These are phyloP conservation scores for Drosophila leontia DNA, from an alignment of 1,140 invertebrate genomes.

Conservation along the genomic window DNA sequence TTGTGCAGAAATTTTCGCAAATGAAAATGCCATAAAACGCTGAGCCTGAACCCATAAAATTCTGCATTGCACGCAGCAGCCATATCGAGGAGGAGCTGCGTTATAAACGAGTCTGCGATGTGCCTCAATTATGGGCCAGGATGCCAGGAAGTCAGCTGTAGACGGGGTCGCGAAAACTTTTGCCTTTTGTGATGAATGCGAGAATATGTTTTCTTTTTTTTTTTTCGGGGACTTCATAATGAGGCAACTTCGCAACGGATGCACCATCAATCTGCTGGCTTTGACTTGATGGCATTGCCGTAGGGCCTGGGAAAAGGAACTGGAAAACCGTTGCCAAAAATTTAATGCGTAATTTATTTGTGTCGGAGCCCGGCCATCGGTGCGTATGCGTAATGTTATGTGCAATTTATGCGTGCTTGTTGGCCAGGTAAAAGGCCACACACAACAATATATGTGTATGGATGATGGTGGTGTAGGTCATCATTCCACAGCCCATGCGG, in stretches of 20 bases:
- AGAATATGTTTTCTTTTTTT: slow-evolving; percentile 61
- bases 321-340: slow-evolving; percentile 40
- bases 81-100: slow-evolving; percentile 27
- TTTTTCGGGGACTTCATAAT: slow-evolving; percentile 69
- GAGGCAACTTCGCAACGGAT: slow-evolving; percentile 52
- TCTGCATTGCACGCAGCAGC: slow-evolving; percentile 43
- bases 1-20: slow-evolving; percentile 65
- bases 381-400: slow-evolving; percentile 71
- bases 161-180: slow-evolving; percentile 52
- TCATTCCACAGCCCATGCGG: slow-evolving; percentile 55
- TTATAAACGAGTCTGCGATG: slow-evolving; percentile 81
- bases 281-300: slow-evolving; percentile 35
- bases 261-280: slow-evolving; percentile 60
- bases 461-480: slow-evolving; percentile 68
- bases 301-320: neutral
- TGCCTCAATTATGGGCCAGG: slow-evolving; percentile 76
- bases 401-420: slow-evolving; percentile 57
- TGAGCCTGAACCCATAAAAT: slow-evolving; percentile 59
- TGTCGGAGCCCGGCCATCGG: slow-evolving; percentile 16
- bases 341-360: slow-evolving; percentile 77
- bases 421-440: slow-evolving; percentile 63
- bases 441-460: slow-evolving; percentile 8
- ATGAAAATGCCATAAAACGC: slow-evolving; percentile 58
- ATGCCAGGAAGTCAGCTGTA: slow-evolving; percentile 37
- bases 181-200: slow-evolving; percentile 74